Conservation (phyloP, 2,888 invertebrate species). For the Buathra laborator region DNA sequence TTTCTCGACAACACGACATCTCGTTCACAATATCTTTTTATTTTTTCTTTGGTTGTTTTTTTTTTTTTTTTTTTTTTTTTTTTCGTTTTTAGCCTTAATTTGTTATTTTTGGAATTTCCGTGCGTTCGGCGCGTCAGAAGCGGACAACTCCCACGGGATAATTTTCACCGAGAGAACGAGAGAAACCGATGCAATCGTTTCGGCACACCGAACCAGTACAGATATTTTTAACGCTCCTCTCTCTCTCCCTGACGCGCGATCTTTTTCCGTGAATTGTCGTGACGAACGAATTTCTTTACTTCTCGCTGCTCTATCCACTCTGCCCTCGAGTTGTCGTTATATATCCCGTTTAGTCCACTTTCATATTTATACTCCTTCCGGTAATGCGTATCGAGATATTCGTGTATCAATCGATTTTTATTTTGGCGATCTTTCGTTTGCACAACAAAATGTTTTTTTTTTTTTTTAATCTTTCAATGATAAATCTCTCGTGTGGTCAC, state of each 20-base stretch:
- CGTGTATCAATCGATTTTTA: too few relatives aligned
- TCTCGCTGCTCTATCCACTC: conserved; percentile 4
- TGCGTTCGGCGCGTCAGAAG: too few relatives aligned
- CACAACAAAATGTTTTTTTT: too few relatives aligned
- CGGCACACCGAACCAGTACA: conserved; percentile 27
- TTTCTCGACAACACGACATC: conserved; percentile 51
- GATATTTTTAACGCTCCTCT: conserved; percentile 60
- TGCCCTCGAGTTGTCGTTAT: conserved; percentile 8
- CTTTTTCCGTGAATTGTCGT: conserved; percentile 21
- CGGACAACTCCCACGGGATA: too few relatives aligned
- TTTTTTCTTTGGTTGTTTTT: neutral
- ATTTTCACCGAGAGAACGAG: conserved; percentile 19
- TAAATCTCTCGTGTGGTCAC: too few relatives aligned
- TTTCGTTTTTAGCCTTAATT: neutral
- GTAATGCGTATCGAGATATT: too few relatives aligned
- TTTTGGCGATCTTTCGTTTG: too few relatives aligned
- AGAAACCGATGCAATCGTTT: conserved; percentile 53
- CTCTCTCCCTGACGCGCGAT: conserved; percentile 11
- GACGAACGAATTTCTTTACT: conserved; percentile 19
- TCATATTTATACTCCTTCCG: neutral
- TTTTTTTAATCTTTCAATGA: too few relatives aligned
- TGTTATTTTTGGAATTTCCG: neutral
- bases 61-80: neutral
- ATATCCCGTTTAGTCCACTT: neutral
- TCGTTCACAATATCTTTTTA: conserved; percentile 20